Base-by-base conservation (phyloP, 2,888 invertebrate species). In the Clusia tigrina region DNA sequence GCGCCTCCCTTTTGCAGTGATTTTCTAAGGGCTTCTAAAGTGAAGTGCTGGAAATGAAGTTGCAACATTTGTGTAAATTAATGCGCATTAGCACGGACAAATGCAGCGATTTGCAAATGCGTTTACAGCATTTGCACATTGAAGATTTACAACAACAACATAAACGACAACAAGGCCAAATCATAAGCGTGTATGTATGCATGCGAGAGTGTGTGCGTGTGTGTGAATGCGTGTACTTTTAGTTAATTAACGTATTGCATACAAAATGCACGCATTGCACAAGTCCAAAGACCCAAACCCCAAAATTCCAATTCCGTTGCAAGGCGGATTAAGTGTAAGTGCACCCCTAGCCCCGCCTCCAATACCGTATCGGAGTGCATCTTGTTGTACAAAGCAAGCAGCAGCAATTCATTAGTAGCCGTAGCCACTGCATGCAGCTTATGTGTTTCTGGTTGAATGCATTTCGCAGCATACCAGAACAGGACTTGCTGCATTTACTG, bases 161-260 rank as follows among this genome's bases (percentile, higher is more conserved):
- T 12, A 6, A 20, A 48, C 48, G 6, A 48, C 20, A 20, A 48
- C 32, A 54, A 37, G 3, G 10, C 1, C 18, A 48, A 25, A n/a
- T n/a, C n/a, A n/a, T n/a, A n/a, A n/a, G n/a, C n/a, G n/a, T n/a
- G n/a, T n/a, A n/a, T n/a, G n/a, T 26, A 18, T 20, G 48, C 48
- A 48, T 48, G 6, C 3, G n/a, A n/a, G n/a, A n/a, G n/a, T n/a
- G n/a, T n/a, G n/a, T n/a, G n/a, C n/a, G n/a, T n/a, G n/a, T n/a
- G n/a, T n/a, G n/a, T n/a, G n/a, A n/a, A n/a, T n/a, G 18, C 18
- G 55, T 15, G 20, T 42, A 37, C 53, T 66, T 64, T n/a, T 63
- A 77, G 74, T 76, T 75, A 75, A 75, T 75, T 75, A 75, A 75
- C 74, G 73, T 77, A 76, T 73, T 22, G 48, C 48, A 48, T 32